phyloP scores from a whole-genome alignment of 2,888 invertebrate species.

The Phyllotreta striolata region DNA sequence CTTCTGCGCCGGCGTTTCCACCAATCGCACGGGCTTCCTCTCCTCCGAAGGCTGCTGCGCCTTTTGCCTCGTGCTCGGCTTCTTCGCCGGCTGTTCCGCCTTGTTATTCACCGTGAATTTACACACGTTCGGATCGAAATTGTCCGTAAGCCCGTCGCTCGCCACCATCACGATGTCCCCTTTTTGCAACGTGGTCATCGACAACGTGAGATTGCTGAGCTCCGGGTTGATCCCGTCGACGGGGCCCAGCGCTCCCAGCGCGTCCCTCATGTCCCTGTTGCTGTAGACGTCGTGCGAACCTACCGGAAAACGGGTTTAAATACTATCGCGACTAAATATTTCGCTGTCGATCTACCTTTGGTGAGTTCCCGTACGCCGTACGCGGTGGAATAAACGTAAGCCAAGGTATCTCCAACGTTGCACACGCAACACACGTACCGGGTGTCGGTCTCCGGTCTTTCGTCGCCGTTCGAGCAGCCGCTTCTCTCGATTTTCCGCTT shows the following conservation, averaged over 20 bases:
- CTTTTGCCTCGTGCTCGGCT: slow-evolving; percentile 47
- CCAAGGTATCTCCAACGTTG: slow-evolving; percentile 88
- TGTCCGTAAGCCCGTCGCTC: slow-evolving; percentile 90
- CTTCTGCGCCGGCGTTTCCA: slow-evolving; percentile 37
- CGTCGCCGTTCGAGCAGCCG: slow-evolving; percentile 29
- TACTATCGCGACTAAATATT: too few relatives aligned
- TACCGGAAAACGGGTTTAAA: slow-evolving; percentile 40
- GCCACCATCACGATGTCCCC: slow-evolving; percentile 88
- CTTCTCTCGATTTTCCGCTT: slow-evolving; percentile 48
- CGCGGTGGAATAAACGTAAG: slow-evolving; percentile 82
- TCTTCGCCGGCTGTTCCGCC: slow-evolving; percentile 59
- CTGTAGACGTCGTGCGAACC: slow-evolving; percentile 84
- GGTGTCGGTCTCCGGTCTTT: slow-evolving; percentile 48
- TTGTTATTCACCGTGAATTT: slow-evolving; percentile 73
- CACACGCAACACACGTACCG: slow-evolving; percentile 82
- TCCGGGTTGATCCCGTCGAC: slow-evolving; percentile 87
- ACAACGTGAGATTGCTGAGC: slow-evolving; percentile 84
- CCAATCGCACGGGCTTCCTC: slow-evolving; percentile 31
- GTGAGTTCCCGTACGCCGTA: slow-evolving; percentile 85
- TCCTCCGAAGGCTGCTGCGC: slow-evolving; percentile 34
- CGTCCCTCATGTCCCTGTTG: slow-evolving; percentile 89
- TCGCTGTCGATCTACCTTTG: slow-evolving; percentile 68
- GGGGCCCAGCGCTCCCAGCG: slow-evolving; percentile 86
- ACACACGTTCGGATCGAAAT: slow-evolving; percentile 91
- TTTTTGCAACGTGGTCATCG: slow-evolving; percentile 79